These are phyloP conservation scores for Melanerpes aurifrons DNA, from an alignment of 2,113 vertebrate genomes.

Conservation along the genomic window DNA sequence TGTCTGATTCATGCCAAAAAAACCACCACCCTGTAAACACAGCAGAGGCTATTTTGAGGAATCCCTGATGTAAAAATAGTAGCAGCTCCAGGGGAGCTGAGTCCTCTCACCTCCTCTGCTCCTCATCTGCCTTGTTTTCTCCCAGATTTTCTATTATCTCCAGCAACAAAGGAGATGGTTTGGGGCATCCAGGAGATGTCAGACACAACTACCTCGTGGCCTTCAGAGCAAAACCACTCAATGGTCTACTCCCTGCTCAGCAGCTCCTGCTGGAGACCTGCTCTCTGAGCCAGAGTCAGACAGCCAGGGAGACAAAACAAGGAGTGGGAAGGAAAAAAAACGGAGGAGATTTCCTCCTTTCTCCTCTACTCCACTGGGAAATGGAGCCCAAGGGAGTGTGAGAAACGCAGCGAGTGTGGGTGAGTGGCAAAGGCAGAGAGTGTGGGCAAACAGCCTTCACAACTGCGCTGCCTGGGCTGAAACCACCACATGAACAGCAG, in stretches of 20 bases:
- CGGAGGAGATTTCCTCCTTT: background rate
- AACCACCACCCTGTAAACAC: background rate
- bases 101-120: background rate
- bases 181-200: background rate
- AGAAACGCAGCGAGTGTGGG: background rate
- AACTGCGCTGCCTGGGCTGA: background rate
- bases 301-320: background rate
- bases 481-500: background rate
- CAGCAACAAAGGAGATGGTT: background rate
- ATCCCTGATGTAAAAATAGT: slow-evolving; percentile 5
- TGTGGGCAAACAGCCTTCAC: background rate
- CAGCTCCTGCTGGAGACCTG: background rate
- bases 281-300: background rate
- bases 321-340: background rate
- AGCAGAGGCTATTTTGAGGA: background rate
- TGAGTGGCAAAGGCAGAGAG: background rate
- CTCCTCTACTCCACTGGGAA: background rate
- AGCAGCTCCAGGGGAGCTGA: background rate
- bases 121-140: background rate
- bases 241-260: background rate
- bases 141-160: background rate
- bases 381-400: background rate
- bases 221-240: background rate
- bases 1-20: background rate
- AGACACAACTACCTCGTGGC: background rate